These are phyloP conservation scores for Paracanthobrama guichenoti DNA, from an alignment of 2,113 vertebrate species.

Conservation along the genomic window DNA sequence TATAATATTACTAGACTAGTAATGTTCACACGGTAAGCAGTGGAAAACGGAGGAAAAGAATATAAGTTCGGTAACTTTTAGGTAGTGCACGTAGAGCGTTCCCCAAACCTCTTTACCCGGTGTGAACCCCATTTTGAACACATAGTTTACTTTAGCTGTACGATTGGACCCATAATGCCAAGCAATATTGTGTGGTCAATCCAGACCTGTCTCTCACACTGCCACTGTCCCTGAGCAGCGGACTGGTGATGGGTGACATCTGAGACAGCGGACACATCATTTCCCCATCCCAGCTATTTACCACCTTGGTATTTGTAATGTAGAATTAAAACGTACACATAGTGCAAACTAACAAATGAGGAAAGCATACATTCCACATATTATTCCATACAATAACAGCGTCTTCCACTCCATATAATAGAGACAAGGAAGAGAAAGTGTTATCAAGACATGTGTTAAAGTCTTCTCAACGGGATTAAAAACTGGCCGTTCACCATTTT, in stretches of 20 bases:
- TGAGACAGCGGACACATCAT: conserved; percentile 38
- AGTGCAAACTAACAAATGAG: conserved; percentile 70
- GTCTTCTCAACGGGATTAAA: conserved; percentile 30
- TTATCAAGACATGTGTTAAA: not conserved
- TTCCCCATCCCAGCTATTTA: conserved; percentile 56
- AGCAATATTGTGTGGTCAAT: conserved; percentile 1
- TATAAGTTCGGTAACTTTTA: conserved; percentile 62
- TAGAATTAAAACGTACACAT: conserved; percentile 62
- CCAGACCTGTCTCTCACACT: not conserved
- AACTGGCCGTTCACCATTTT: conserved; percentile 37
- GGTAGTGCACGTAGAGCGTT: conserved; percentile 75
- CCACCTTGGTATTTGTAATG: conserved; percentile 58
- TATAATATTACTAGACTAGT: conserved; percentile 71
- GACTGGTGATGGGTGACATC: conserved; percentile 68
- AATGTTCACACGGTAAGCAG: conserved; percentile 61
- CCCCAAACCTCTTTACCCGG: conserved; percentile 60
- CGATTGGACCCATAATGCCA: conserved; percentile 5
- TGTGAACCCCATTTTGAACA: not conserved
- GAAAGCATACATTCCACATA: conserved; percentile 59
- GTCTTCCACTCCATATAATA: conserved; percentile 23
- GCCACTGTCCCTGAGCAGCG: conserved; percentile 50
- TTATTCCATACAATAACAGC: conserved; percentile 43
- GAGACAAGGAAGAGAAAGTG: not conserved
- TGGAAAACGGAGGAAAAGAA: conserved; percentile 44
- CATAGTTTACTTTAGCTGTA: not conserved